A percentile compares a stretch with the other conserved stretches of the same genome.
Conservation (phyloP, 37 sponge, comb jelly and placozoan genomes). For the Dysidea cf. avara region DNA sequence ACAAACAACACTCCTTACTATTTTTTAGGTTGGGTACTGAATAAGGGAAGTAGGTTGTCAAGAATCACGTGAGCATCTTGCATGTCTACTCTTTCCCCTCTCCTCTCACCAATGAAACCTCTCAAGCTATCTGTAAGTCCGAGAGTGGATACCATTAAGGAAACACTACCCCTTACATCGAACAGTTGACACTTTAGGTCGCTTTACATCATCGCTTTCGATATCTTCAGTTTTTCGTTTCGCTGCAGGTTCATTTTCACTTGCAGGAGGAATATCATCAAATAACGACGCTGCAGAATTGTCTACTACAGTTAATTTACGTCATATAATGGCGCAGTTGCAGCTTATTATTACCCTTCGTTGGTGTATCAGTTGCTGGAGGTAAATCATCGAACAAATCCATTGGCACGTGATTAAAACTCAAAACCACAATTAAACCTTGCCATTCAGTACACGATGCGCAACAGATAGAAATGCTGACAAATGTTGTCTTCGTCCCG, state of each 20-base stretch:
- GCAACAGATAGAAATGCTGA: too few species aligned
- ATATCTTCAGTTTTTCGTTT: too few species aligned
- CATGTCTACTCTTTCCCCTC: slow-evolving; percentile 91
- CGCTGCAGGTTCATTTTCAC: background rate
- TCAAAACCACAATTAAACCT: background rate
- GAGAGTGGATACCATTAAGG: background rate
- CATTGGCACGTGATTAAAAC: slow-evolving; percentile 5
- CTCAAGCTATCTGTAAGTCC: slow-evolving; percentile 26
- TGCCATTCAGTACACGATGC: too few species aligned
- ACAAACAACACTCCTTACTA: too few species aligned
- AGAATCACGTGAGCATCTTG: slow-evolving; percentile 79
- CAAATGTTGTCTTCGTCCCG: too few species aligned
- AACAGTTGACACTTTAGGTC: too few species aligned
- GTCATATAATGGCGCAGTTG: background rate
- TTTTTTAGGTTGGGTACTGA: too few species aligned
- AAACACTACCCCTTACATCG: too few species aligned
- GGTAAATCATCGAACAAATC: slow-evolving; percentile 56
- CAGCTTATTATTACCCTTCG: background rate
- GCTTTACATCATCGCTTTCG: too few species aligned
- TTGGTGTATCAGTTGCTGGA: slow-evolving; percentile 21
- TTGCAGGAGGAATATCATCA: background rate
- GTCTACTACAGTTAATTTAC: too few species aligned
- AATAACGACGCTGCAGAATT: background rate
- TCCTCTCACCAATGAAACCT: slow-evolving; percentile 69
- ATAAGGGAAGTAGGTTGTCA: slow-evolving; percentile 47